phyloP scores from a whole-genome alignment of 2,797 vertebrate species.

The Pseudochirops cupreus region DNA sequence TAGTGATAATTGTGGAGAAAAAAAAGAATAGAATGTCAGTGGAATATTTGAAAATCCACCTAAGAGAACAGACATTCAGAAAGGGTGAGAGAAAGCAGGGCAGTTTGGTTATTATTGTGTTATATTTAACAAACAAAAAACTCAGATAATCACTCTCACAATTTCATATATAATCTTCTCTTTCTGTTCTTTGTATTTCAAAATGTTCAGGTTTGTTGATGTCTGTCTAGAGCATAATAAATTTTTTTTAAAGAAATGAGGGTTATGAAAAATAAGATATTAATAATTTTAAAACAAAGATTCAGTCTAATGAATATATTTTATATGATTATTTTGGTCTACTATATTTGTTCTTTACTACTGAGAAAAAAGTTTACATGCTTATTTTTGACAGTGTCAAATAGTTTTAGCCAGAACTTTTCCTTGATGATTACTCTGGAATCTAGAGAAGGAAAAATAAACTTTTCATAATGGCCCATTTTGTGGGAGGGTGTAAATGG shows the following conservation, averaged over 20 bases:
- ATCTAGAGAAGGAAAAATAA: slow-evolving; percentile 21
- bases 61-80: neutral
- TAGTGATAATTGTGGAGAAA: neutral
- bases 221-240: neutral
- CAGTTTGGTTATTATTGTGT: neutral
- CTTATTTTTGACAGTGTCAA: slow-evolving; percentile 11
- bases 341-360: neutral
- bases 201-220: neutral
- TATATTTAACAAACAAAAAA: neutral
- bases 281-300: slow-evolving; percentile 12
- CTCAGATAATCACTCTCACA: neutral
- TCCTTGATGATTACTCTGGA: slow-evolving; percentile 6
- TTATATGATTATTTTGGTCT: slow-evolving; percentile 29
- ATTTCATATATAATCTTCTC: neutral
- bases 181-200: neutral
- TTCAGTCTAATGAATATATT: slow-evolving; percentile 12
- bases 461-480: slow-evolving; percentile 16
- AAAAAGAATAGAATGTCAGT: neutral
- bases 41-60: neutral
- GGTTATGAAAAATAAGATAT: neutral
- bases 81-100: neutral
- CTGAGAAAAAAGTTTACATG: neutral
- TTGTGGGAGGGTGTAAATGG: neutral
- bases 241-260: neutral
- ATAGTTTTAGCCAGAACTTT: slow-evolving; percentile 30